A percentile compares a stretch with the other conserved stretches of the same genome.
Evolutionary conservation across 2,888 invertebrate genomes (phyloP).

Genomic region (Herminia tarsipennalis): DNA sequence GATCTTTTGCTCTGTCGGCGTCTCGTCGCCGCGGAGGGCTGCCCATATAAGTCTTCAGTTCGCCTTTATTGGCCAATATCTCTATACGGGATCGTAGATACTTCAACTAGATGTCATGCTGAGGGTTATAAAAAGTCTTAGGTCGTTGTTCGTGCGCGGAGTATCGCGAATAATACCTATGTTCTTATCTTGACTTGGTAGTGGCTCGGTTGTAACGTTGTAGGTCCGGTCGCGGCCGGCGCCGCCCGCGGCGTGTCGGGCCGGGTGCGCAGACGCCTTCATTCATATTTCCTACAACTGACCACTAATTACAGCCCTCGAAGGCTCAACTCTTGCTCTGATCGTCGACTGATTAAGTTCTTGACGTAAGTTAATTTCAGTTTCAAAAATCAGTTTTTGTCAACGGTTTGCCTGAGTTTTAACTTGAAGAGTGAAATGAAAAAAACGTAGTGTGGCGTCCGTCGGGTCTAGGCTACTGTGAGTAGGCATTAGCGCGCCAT

Average conservation of each 20-base stretch:
- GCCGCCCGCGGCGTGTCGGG: constrained; percentile 56
- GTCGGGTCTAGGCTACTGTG: constrained; percentile 26
- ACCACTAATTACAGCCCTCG: constrained; percentile 72
- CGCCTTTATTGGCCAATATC: constrained; percentile 72
- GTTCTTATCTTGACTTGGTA: constrained; percentile 34
- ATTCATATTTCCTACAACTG: constrained; percentile 79
- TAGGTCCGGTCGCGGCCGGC: constrained; percentile 43
- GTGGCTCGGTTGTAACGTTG: constrained; percentile 18
- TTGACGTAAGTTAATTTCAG: constrained; percentile 66
- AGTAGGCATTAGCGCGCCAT: constrained; percentile 45
- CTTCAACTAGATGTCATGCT: constrained; percentile 67
- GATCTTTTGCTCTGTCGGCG: constrained; percentile 72
- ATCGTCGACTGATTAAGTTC: constrained; percentile 72
- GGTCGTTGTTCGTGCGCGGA: constrained; percentile 15
- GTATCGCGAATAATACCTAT: constrained; percentile 35
- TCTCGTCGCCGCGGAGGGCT: constrained; percentile 53
- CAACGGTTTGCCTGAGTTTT: constrained; percentile 16
- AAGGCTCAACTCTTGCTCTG: constrained; percentile 47
- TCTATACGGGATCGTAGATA: constrained; percentile 64
- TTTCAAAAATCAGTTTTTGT: constrained; percentile 50
- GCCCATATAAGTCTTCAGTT: constrained; percentile 63
- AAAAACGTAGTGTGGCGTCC: constrained; percentile 6
- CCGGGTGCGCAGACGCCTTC: constrained; percentile 63
- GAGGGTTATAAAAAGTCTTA: constrained; percentile 51
- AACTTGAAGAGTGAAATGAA: background rate